Evolutionary conservation across 2,113 vertebrate species (phyloP).

Genomic region (Salminus brasiliensis): DNA sequence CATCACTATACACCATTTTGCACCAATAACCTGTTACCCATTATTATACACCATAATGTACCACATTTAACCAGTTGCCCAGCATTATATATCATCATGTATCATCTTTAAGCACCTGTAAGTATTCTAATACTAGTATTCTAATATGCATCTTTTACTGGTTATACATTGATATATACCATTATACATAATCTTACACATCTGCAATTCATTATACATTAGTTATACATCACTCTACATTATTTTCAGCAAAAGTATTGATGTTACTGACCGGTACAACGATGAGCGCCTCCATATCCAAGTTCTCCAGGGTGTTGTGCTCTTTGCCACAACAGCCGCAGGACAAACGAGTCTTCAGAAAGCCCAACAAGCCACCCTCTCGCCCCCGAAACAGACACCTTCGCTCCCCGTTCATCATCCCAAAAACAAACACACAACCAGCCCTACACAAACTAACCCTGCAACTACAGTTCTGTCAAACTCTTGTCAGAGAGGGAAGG

Average conservation of each 20-base stretch:
- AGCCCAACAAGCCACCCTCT: conserved; percentile 38
- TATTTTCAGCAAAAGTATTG: neutral
- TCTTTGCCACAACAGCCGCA: conserved; percentile 48
- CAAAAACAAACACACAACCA: neutral
- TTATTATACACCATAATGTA: too few species aligned
- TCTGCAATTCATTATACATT: neutral
- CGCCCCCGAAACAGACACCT: conserved; percentile 29
- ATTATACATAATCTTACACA: too few species aligned
- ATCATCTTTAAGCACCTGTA: neutral
- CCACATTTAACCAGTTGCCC: too few species aligned
- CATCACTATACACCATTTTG: neutral
- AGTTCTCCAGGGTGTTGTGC: conserved; percentile 35
- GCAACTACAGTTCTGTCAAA: neutral
- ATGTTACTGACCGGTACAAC: conserved; percentile 67
- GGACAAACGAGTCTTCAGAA: conserved; percentile 36
- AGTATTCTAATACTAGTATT: neutral
- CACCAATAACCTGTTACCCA: neutral
- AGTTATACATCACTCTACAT: neutral
- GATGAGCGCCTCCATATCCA: conserved; percentile 63
- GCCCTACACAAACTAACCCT: neutral
- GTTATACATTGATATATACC: neutral
- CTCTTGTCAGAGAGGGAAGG: neutral
- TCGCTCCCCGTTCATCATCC: conserved; percentile 45
- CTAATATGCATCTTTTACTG: neutral
- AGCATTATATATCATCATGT: neutral